Conservation (phyloP, 2,113 vertebrate species). For the Malurus cyaneus region DNA sequence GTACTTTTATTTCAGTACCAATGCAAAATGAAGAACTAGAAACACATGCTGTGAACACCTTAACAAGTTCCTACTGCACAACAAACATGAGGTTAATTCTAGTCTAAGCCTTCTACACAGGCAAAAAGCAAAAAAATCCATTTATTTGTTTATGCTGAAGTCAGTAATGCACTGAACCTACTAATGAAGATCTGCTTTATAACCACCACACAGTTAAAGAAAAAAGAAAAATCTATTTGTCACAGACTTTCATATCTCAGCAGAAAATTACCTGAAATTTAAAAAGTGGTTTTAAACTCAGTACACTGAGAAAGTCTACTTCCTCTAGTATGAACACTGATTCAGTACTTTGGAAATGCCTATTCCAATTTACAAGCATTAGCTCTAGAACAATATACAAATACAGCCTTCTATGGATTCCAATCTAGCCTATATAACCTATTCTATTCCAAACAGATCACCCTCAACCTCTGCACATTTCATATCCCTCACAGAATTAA, state of each 20-base stretch:
- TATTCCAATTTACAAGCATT: background rate
- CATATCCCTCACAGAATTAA: background rate
- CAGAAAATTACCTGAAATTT: background rate
- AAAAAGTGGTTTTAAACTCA: background rate
- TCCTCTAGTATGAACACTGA: background rate
- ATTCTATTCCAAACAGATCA: background rate
- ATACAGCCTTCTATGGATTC: background rate
- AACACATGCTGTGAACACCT: background rate
- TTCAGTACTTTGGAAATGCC: background rate
- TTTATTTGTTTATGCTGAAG: background rate
- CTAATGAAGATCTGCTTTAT: background rate
- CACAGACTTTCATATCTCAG: background rate
- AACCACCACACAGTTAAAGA: background rate
- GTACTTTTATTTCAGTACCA: background rate
- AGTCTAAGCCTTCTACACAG: background rate
- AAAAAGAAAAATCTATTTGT: background rate
- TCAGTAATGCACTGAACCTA: background rate
- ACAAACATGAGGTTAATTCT: background rate
- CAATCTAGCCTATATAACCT: background rate
- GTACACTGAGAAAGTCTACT: background rate
- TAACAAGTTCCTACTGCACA: background rate
- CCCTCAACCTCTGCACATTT: background rate
- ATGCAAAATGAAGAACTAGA: background rate
- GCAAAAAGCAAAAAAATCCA: background rate
- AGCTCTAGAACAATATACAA: background rate